Evolutionary conservation across 2,888 invertebrate species (phyloP).

Genomic region (Morpho deidamia): DNA sequence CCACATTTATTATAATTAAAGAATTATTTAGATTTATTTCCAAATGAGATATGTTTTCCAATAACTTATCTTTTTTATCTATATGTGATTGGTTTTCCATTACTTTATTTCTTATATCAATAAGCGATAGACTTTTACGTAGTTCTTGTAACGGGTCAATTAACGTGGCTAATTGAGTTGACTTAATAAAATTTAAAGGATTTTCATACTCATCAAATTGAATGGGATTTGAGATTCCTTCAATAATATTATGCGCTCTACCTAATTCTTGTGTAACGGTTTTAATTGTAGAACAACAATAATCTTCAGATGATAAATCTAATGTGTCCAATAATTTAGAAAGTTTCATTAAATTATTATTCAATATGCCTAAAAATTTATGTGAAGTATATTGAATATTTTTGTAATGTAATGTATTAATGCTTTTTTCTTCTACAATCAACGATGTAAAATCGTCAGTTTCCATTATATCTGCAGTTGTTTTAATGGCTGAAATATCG

Average conservation of each 20-base stretch:
- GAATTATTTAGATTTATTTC: constrained; percentile 52
- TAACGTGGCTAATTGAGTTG: constrained; percentile 47
- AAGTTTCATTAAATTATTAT: constrained; percentile 50
- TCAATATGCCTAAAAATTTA: constrained; percentile 52
- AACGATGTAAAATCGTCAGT: constrained; percentile 51
- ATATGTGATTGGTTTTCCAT: constrained; percentile 54
- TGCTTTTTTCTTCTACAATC: constrained; percentile 39
- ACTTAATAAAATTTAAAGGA: constrained; percentile 33
- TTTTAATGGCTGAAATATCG: constrained; percentile 78
- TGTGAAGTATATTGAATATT: constrained; percentile 33
- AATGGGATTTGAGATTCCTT: constrained; percentile 56
- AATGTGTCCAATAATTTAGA: constrained; percentile 55
- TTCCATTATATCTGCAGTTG: constrained; percentile 67
- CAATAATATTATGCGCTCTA: constrained; percentile 48
- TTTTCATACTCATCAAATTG: constrained; percentile 50
- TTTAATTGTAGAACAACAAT: constrained; percentile 54
- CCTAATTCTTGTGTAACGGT: constrained; percentile 45
- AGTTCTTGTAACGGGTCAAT: constrained; percentile 60
- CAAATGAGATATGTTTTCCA: constrained; percentile 48
- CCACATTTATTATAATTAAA: constrained; percentile 47
- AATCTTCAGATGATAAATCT: constrained; percentile 54
- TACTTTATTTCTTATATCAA: constrained; percentile 60
- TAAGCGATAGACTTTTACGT: constrained; percentile 51
- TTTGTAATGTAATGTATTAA: constrained; percentile 31
- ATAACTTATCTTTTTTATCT: constrained; percentile 51